Evolutionary conservation across 2,888 invertebrate species (phyloP).

Genomic region (Platypus cylindrus): DNA sequence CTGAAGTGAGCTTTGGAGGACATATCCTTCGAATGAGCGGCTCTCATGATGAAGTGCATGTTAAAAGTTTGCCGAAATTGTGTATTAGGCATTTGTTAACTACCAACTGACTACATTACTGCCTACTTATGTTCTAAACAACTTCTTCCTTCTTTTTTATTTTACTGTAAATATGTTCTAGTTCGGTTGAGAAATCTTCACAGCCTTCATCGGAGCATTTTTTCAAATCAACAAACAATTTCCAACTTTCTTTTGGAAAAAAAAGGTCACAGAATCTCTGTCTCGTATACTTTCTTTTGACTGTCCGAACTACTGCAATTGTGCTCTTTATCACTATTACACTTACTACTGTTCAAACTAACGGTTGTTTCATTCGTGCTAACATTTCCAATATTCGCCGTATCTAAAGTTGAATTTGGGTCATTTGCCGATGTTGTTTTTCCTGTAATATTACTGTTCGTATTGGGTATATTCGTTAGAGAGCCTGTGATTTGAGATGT

Average conservation of each 20-base stretch:
- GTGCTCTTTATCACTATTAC: too few relatives aligned
- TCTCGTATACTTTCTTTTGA: constrained; percentile 62
- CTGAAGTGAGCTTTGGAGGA: too few relatives aligned
- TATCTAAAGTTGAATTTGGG: constrained; percentile 20
- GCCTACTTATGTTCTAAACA: too few relatives aligned
- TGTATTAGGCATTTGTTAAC: too few relatives aligned
- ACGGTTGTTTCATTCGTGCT: constrained; percentile 16
- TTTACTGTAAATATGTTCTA: too few relatives aligned
- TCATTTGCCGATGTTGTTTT: constrained; percentile 24
- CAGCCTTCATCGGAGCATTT: constrained; percentile 8
- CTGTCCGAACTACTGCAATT: constrained; percentile 7
- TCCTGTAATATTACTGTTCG: constrained; percentile 22
- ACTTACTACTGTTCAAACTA: too few relatives aligned
- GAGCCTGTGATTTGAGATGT: constrained; percentile 46
- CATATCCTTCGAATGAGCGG: too few relatives aligned
- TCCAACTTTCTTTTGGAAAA: constrained; percentile 20
- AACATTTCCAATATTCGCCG: constrained; percentile 32
- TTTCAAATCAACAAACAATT: constrained; percentile 23
- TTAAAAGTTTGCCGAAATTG: too few relatives aligned
- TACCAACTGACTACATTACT: too few relatives aligned
- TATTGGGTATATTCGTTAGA: constrained; percentile 46
- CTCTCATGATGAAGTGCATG: too few relatives aligned
- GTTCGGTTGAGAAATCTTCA: too few relatives aligned
- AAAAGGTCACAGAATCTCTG: constrained; percentile 78
- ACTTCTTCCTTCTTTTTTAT: too few relatives aligned